phyloP scores from a whole-genome alignment of 2,113 vertebrate genomes.

The Cavia aperea region DNA sequence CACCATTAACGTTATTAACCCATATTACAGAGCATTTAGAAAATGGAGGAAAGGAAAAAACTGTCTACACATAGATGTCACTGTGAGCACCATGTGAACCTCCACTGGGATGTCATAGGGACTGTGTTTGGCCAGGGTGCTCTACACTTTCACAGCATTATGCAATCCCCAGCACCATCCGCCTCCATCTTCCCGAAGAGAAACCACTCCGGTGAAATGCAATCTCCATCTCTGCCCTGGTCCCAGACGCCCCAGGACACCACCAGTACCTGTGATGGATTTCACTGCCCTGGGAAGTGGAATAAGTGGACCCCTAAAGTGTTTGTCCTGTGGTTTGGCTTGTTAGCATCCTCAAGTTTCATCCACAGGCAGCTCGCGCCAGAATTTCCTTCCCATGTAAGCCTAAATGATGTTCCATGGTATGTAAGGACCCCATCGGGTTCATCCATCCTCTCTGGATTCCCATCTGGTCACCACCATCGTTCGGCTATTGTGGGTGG shows the following conservation, averaged over 20 bases:
- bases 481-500: no score
- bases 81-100: neutral
- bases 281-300: neutral
- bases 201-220: neutral
- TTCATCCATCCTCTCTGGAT: fast-evolving
- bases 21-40: neutral
- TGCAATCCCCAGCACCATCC: no score
- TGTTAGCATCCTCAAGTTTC: neutral
- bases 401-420: neutral
- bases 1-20: neutral
- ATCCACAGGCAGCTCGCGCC: fast-evolving
- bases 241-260: neutral
- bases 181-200: neutral
- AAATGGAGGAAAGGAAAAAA: neutral
- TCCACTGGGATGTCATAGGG: neutral
- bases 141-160: fast-evolving
- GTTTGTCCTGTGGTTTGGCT: neutral
- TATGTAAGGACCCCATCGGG: neutral
- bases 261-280: neutral
- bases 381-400: neutral
- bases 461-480: neutral
- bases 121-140: fast-evolving
- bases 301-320: fast-evolving
- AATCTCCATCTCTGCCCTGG: no score
- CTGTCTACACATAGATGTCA: neutral